phyloP scores from a whole-genome alignment of 2,888 invertebrate species.

The Orthosia gothica region DNA sequence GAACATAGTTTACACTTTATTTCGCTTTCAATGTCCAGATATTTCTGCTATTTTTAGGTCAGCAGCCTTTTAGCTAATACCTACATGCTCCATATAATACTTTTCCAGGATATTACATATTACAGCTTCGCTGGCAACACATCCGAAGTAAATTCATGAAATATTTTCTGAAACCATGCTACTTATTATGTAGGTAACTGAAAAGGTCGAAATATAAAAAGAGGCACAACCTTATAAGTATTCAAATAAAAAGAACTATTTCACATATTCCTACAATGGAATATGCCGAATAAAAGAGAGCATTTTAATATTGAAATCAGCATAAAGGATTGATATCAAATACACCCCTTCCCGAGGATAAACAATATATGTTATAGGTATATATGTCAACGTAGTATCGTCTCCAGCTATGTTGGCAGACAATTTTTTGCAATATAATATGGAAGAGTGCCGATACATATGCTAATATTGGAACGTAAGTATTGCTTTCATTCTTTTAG shows the following conservation, averaged over 20 bases:
- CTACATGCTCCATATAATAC: slow-evolving; percentile 23
- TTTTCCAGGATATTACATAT: slow-evolving; percentile 24
- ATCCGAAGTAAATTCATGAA: slow-evolving; percentile 10
- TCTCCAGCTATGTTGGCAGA: slow-evolving; percentile 56
- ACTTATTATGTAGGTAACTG: background rate
- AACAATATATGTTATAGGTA: slow-evolving; percentile 56
- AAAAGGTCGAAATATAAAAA: slow-evolving; percentile 28
- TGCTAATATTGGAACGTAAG: slow-evolving; percentile 57
- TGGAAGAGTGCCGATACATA: slow-evolving; percentile 60
- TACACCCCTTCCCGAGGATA: slow-evolving; percentile 57
- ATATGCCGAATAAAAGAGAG: slow-evolving; percentile 58
- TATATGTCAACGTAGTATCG: slow-evolving; percentile 45
- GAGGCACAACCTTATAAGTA: slow-evolving; percentile 32
- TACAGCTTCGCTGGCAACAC: slow-evolving; percentile 17
- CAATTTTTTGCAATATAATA: slow-evolving; percentile 58
- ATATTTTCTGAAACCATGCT: slow-evolving; percentile 19
- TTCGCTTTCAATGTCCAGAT: slow-evolving; percentile 11
- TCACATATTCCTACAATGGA: slow-evolving; percentile 53
- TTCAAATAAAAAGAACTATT: slow-evolving; percentile 61
- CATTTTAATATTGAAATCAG: slow-evolving; percentile 70
- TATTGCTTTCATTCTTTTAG: slow-evolving; percentile 57
- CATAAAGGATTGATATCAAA: slow-evolving; percentile 70
- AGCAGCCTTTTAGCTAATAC: slow-evolving; percentile 41
- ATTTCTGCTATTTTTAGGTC: slow-evolving; percentile 32
- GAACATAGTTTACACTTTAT: slow-evolving; percentile 24